Evolutionary conservation across 2,888 invertebrate species (phyloP), one percentile per base, ranked within the genome.

Genomic region (Syrphus vitripennis): DNA sequence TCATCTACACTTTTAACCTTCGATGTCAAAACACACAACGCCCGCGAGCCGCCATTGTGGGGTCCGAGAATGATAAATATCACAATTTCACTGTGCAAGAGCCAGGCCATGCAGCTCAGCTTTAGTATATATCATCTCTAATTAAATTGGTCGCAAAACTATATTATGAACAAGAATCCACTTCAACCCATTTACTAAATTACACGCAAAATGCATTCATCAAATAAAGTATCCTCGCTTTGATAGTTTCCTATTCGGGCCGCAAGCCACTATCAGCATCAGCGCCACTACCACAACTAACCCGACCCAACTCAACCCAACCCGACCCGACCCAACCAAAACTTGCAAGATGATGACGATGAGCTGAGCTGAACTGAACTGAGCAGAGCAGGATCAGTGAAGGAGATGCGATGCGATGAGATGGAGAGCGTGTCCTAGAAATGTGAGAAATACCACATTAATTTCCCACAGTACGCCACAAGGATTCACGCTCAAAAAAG

Each of bases 171-270:
- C 76, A 61, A 77, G 69, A 29, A 74, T 34, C 59, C 63, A 82
- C 82, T 81, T 82, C 69, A 82, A 74, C 78, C 74, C 86, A 70
- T 86, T 86, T 78, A 82, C 72, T 82, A 82, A 82, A 82, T 86
- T 86, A 86, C 82, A 86, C 70, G 78, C 82, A 63, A 78, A 86
- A 86, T 77, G 82, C 86, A 82, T 82, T 74, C 82, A 77, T 86
- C 86, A 86, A 77, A 82, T 82, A 82, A 81, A 81, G 82, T 77
- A 82, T 77, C 76, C 74, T 59, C n/a, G n/a, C 65, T 78, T 78
- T 82, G 80, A 72, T 82, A 75, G 77, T 81, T 72, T 84, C 77
- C 67, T 63, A 67, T 81, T 48, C 14, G 24, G 16, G 45, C 29
- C 26, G 45, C 71, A 75, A 40, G 50, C 59, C 70, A 83, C 57